Conservation (phyloP, 2,888 invertebrate genomes). For the Clostera curtula region DNA sequence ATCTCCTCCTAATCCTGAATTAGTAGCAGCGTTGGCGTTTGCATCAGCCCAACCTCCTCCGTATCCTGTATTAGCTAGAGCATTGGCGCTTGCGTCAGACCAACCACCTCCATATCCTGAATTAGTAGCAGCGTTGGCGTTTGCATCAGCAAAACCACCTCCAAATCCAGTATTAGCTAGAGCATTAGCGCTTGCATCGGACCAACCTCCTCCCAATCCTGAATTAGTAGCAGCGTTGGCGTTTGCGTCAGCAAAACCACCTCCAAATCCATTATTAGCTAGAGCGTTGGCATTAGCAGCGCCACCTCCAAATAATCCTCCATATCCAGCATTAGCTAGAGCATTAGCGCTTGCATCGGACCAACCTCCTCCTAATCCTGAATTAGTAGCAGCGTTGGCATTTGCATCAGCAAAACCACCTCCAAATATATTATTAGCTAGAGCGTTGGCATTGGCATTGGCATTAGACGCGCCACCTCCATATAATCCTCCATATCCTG, state of each 20-base stretch:
- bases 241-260: slow-evolving; percentile 2
- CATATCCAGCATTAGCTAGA: slow-evolving; percentile 2
- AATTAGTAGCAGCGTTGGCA: slow-evolving; percentile 6
- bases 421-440: slow-evolving; percentile 1
- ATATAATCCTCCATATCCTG: slow-evolving; percentile 2
- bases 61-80: slow-evolving; percentile 1
- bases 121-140: slow-evolving; percentile 3
- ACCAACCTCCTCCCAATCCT: no score
- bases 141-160: no score
- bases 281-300: slow-evolving; percentile 7
- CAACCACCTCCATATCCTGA: slow-evolving; percentile 3
- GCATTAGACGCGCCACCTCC: slow-evolving; percentile 5
- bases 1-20: no score
- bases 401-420: slow-evolving; percentile 10
- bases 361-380: slow-evolving; percentile 8
- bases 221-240: slow-evolving; percentile 5
- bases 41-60: slow-evolving; percentile 10
- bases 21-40: no score
- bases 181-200: no score
- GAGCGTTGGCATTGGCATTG: slow-evolving; percentile 7
- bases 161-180: no score
- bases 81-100: slow-evolving; percentile 7
- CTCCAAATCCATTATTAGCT: slow-evolving; percentile 4
- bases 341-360: slow-evolving; percentile 11
- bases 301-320: slow-evolving; percentile 6